A percentile compares a stretch with the other conserved stretches of the same genome.
phyloP scores from a whole-genome alignment of 2,888 invertebrate species.

The Drosophila recens region DNA sequence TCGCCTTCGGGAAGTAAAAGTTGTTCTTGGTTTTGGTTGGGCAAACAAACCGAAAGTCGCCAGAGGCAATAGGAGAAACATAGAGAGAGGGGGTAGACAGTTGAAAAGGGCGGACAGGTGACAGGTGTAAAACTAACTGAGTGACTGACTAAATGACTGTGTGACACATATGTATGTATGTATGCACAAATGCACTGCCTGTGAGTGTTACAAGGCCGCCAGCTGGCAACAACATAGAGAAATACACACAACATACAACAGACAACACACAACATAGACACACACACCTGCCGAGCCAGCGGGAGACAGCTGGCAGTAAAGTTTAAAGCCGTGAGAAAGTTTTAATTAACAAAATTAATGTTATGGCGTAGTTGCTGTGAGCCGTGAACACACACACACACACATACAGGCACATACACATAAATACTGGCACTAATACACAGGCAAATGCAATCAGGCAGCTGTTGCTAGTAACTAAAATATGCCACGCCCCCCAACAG shows the following conservation, averaged over 20 bases:
- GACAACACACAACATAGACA: neutral
- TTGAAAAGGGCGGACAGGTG: neutral
- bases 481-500: constrained; percentile 38
- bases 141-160: constrained; percentile 34
- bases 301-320: constrained; percentile 53
- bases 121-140: constrained; percentile 43
- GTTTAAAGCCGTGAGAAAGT: constrained; percentile 75
- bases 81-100: no score
- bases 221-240: constrained; percentile 26
- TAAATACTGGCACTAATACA: constrained; percentile 8
- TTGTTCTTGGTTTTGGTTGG: constrained; percentile 39
- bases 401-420: constrained; percentile 4
- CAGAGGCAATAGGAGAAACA: constrained; percentile 20
- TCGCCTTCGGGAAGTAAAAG: constrained; percentile 40
- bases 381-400: constrained; percentile 20
- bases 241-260: constrained; percentile 5
- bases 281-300: neutral
- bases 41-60: constrained; percentile 48
- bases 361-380: constrained; percentile 61
- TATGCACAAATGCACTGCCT: constrained; percentile 32
- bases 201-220: constrained; percentile 77
- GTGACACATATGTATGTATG: constrained; percentile 19
- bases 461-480: constrained; percentile 41
- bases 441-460: constrained; percentile 45
- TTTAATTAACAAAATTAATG: constrained; percentile 82